A percentile compares a stretch with the other conserved stretches of the same genome.
Evolutionary conservation across 2,888 invertebrate genomes (phyloP).

Genomic region (Rhingia rostrata): DNA sequence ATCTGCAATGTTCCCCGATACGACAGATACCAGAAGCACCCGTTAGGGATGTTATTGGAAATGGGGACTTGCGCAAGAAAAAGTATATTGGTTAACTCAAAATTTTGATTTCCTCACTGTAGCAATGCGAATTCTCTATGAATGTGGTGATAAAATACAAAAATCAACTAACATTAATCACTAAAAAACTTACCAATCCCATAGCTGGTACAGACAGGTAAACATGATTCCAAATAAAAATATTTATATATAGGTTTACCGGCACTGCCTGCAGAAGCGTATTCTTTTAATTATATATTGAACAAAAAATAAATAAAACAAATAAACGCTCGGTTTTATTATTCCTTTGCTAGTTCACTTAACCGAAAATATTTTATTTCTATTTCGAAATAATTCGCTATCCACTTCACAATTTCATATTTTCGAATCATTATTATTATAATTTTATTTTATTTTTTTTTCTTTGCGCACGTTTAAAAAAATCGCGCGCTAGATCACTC

Average conservation of each 20-base stretch:
- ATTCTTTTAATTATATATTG: not conserved
- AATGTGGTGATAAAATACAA: not conserved
- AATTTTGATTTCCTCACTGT: no score
- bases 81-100: no score
- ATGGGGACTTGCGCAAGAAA: no score
- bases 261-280: not conserved
- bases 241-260: not conserved
- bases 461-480: slow-evolving; percentile 23
- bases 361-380: slow-evolving; percentile 57
- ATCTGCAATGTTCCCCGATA: no score
- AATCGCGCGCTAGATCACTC: slow-evolving; percentile 42
- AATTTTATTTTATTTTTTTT: slow-evolving; percentile 29
- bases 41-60: no score
- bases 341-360: slow-evolving; percentile 45
- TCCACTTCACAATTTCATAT: slow-evolving; percentile 56
- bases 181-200: slow-evolving; percentile 85
- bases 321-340: slow-evolving; percentile 17
- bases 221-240: slow-evolving; percentile 83
- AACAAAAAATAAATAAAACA: slow-evolving; percentile 19
- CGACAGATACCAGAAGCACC: no score
- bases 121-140: not conserved
- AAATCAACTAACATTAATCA: not conserved
- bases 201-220: slow-evolving; percentile 86
- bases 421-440: slow-evolving; percentile 42
- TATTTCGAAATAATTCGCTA: slow-evolving; percentile 53